These are phyloP conservation scores for Lycocerus yunnanus DNA, from an alignment of 2,888 invertebrate genomes.

Conservation along the genomic window DNA sequence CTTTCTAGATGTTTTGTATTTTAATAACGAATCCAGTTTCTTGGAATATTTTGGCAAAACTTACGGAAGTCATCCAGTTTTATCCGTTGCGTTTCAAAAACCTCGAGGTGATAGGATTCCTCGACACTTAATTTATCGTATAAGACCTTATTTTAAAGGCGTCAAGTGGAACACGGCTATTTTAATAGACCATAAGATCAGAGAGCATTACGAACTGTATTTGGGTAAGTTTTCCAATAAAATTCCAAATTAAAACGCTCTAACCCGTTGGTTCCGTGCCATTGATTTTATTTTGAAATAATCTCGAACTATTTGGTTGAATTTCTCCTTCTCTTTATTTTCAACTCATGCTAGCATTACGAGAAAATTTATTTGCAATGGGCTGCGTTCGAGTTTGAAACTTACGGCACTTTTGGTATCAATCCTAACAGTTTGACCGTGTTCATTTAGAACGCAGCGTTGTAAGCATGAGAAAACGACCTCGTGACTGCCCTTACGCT, in stretches of 20 bases:
- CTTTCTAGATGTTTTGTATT: constrained; percentile 41
- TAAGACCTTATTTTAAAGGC: constrained; percentile 41
- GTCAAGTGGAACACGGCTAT: constrained; percentile 40
- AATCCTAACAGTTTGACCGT: no score
- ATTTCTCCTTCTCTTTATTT: no score
- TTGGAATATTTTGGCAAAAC: constrained; percentile 38
- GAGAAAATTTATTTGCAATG: no score
- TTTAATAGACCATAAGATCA: neutral
- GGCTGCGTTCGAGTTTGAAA: no score
- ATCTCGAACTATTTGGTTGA: no score
- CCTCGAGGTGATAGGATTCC: constrained; percentile 19
- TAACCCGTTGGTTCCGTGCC: no score
- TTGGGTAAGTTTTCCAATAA: neutral
- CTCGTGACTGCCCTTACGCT: no score
- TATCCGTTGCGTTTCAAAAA: constrained; percentile 44
- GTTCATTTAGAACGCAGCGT: no score
- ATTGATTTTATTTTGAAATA: no score
- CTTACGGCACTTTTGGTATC: no score
- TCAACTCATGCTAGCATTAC: no score
- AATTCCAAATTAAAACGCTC: neutral
- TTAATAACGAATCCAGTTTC: constrained; percentile 39
- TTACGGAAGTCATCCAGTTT: constrained; percentile 26
- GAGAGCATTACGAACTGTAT: neutral
- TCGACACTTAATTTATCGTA: constrained; percentile 41
- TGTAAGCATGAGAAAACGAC: no score